Evolutionary conservation across 37 sponge, comb jelly and placozoan genomes (phyloP), one percentile per base, ranked within the genome.

Genomic region (Cladorhizidae sp.): DNA sequence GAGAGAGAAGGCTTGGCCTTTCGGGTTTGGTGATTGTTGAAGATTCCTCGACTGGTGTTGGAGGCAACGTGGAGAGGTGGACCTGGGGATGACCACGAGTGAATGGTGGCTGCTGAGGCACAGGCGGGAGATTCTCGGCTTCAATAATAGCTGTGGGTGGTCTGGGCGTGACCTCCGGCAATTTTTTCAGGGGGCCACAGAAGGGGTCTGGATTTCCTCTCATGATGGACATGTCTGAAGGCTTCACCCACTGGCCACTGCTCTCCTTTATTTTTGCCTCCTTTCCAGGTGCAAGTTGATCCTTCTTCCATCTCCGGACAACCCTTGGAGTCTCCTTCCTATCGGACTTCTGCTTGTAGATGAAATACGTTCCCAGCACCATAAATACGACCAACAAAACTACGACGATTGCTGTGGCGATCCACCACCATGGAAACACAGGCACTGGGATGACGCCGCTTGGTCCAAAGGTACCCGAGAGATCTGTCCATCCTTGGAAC

Each of bases 161-260:
- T 9, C 88, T 61, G 5, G 75, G 33, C 0, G 63, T 74, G 3
- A 84, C 79, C 5, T 61, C 69, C 7, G 89, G 89, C 14, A 85
- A 56, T n/a, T 80, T 76, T 36, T 67, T 40, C 59, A 85, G 50
- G 3, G 83, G 72, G 21, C 40, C 75, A 64, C 72, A 65, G 70
- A 95, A 95, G 1, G 96, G 96, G 68, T 95, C 93, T 9, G 89
- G 77, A 52, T 75, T 73, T n/a, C 64, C 85, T 43, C 96, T 65
- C 90, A 95, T 92, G 18, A 80, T 67, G 0, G 76, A 54, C 2
- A 80, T 74, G 26, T 77, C 88, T 1, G 93, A 81, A 12, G 93
- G 96, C 0, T 80, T 81, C 21, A 55, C 38, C 96, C 96, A 92
- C 3, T 78, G 81, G 50, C 75, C 71, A 23, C 83, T 65, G n/a